Base-by-base conservation (phyloP, 2,888 invertebrate genomes). In the Pardosa pseudoannulata region DNA sequence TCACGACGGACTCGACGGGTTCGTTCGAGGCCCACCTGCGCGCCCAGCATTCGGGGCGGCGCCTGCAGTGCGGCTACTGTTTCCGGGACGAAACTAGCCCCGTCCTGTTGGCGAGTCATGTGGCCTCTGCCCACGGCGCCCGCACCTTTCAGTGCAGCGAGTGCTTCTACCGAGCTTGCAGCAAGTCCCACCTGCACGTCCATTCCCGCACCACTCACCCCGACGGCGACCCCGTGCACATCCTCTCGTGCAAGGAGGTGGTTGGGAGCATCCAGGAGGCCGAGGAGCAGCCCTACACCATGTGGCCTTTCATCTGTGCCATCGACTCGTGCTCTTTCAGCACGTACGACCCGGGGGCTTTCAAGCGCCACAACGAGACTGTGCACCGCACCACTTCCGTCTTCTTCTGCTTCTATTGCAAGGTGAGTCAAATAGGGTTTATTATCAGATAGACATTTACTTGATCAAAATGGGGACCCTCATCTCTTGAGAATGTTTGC, bases 111-210 rank as follows among this genome's bases (percentile, higher is more conserved):
- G 46, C 71, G 11, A 39, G 79, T 16, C 88, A 88, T 67, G 67
- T 83, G 27, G 23, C 75, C n/a, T 19, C 28, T 16, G 56, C 79
- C 19, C 88, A 88, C 28, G 36, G 65, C 0, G 72, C 72, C n/a
- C 74, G 82, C 11, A 28, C 11, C 0, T 83, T 75, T 76, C 88
- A 88, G 2, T 88, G 88, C 27, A 88, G 70, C 29, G 70, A 50
- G 23, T 88, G 88, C 56, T 88, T 83, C 62, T 88, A 88, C 29
- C 39, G 88, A 23, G 88, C 75, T 7, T 79, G 23, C 19, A 79
- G 79, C 36, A 83, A 75, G 75, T 31, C 50, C 28, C 83, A 88
- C 71, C 75, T 83, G 11, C 79, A 79, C 29, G 76, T 75, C 39
- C 88, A 88, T 39, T 79, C 76, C 6, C 64, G 67, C 32, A 75